Conservation (phyloP, 2,888 invertebrate genomes). For the Arge pagana region DNA sequence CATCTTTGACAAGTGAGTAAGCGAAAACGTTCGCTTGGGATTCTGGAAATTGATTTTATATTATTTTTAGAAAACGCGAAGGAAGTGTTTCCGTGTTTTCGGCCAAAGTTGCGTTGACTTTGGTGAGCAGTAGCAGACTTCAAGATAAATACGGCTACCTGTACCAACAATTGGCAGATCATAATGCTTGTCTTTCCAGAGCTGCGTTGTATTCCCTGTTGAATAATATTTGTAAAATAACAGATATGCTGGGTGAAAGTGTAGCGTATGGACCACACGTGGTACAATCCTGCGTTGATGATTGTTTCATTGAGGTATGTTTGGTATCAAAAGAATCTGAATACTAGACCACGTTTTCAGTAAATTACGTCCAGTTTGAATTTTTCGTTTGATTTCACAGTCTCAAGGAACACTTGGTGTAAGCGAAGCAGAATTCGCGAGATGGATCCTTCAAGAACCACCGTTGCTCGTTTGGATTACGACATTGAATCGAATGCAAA, state of each 20-base stretch:
- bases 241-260: constrained; percentile 67
- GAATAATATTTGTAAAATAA: constrained; percentile 65
- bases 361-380: constrained; percentile 23
- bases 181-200: constrained; percentile 74
- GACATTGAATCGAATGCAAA: constrained; percentile 66
- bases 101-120: constrained; percentile 69
- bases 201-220: constrained; percentile 67
- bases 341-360: constrained; percentile 9
- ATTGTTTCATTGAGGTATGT: constrained; percentile 73
- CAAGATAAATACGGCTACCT: constrained; percentile 70
- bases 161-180: constrained; percentile 73
- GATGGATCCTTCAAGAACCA: constrained; percentile 71
- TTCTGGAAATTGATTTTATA: constrained; percentile 15
- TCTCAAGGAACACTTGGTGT: constrained; percentile 73
- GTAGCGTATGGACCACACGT: constrained; percentile 66
- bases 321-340: not conserved
- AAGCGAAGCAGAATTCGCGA: constrained; percentile 68
- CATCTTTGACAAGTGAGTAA: constrained; percentile 69
- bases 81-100: constrained; percentile 70
- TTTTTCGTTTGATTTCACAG: constrained; percentile 52
- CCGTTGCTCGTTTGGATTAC: constrained; percentile 70
- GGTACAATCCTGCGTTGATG: constrained; percentile 70
- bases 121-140: constrained; percentile 69
- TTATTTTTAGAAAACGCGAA: constrained; percentile 61
- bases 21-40: not conserved